These are phyloP conservation scores for Perdita meconis DNA, from an alignment of 2,888 invertebrate genomes.

Conservation along the genomic window DNA sequence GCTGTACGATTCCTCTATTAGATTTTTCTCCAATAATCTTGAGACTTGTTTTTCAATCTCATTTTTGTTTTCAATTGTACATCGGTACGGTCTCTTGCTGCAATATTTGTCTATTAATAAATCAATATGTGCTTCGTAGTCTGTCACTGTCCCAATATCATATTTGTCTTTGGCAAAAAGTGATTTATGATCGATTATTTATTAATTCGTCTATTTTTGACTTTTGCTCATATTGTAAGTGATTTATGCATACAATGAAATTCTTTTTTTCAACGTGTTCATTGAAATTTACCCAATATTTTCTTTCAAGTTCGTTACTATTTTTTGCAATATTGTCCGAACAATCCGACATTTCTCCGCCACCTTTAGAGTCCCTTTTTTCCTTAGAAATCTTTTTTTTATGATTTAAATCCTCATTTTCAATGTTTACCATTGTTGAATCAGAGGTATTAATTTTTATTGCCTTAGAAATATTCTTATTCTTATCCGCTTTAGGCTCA, in stretches of 20 bases:
- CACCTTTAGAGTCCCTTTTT: background rate
- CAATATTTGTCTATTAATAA: slow-evolving; percentile 41
- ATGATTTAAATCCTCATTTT: background rate
- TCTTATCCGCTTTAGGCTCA: background rate
- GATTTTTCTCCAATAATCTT: slow-evolving; percentile 26
- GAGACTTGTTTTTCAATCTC: slow-evolving; percentile 43
- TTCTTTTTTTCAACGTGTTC: background rate
- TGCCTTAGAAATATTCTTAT: background rate
- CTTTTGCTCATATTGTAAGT: slow-evolving; percentile 11
- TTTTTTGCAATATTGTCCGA: background rate
- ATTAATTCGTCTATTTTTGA: slow-evolving; percentile 47
- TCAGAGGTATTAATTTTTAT: slow-evolving; percentile 2
- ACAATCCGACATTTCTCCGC: background rate
- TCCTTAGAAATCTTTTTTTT: slow-evolving; percentile 4
- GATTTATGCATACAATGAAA: background rate
- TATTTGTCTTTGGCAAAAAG: slow-evolving; percentile 67
- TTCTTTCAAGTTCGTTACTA: background rate
- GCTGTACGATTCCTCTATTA: slow-evolving; percentile 45
- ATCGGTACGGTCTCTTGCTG: slow-evolving; percentile 45
- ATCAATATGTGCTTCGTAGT: slow-evolving; percentile 46
- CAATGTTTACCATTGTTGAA: background rate
- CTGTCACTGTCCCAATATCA: too few species aligned
- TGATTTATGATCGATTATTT: slow-evolving; percentile 47
- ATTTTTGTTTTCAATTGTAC: slow-evolving; percentile 37
- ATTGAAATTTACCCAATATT: too few species aligned